Percentiles rank a stretch among this genome's conserved stretches.
Evolutionary conservation across 2,888 invertebrate species (phyloP).

Genomic region (Euzetes globulus): DNA sequence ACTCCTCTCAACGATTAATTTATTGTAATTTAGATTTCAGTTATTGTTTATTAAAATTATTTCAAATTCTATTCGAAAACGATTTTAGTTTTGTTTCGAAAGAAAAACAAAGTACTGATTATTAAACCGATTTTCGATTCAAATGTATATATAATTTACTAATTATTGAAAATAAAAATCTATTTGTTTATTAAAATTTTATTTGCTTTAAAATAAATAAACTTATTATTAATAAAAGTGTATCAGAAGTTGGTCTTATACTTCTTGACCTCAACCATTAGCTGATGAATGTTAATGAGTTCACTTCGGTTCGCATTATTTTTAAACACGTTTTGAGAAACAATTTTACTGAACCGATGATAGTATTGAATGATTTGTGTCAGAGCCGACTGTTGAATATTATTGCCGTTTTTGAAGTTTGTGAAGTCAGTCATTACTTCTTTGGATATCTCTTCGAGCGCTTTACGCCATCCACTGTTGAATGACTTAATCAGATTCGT

Average conservation of each 20-base stretch:
- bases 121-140: no score
- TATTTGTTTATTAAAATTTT: slow-evolving; percentile 12
- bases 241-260: slow-evolving; percentile 64
- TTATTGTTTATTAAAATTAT: background rate
- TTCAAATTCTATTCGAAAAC: background rate
- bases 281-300: slow-evolving; percentile 92
- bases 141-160: background rate
- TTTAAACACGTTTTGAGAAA: slow-evolving; percentile 61
- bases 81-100: no score
- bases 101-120: no score
- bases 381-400: slow-evolving; percentile 74
- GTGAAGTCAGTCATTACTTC: slow-evolving; percentile 93
- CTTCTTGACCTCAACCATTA: slow-evolving; percentile 99
- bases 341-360: slow-evolving; percentile 87
- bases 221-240: background rate
- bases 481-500: slow-evolving; percentile 78
- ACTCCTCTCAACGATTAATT: slow-evolving; percentile 8
- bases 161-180: background rate
- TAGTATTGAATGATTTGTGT: slow-evolving; percentile 96
- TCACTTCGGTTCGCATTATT: slow-evolving; percentile 58
- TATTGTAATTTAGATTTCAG: slow-evolving; percentile 6
- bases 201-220: background rate
- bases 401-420: slow-evolving; percentile 89
- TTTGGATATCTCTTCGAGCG: slow-evolving; percentile 85
- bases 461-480: slow-evolving; percentile 86